These are phyloP conservation scores for Balearica regulorum DNA, from an alignment of 2,797 vertebrate genomes.

Conservation along the genomic window DNA sequence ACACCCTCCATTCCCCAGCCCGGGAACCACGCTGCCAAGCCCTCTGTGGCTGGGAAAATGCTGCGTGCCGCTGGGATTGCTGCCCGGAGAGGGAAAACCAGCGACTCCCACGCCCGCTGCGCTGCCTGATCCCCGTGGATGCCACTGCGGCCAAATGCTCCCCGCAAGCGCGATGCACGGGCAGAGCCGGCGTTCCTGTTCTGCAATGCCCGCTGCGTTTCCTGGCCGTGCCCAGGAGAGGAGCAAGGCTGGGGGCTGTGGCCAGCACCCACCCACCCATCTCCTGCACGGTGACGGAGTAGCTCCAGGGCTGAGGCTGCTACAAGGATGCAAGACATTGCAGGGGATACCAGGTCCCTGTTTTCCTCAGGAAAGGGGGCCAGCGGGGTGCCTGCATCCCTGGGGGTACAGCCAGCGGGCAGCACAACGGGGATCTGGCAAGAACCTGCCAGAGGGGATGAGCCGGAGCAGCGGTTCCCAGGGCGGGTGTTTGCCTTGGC, in stretches of 20 bases:
- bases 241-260: not conserved
- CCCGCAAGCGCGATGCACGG: rapidly evolving
- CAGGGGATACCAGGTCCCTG: not conserved
- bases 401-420: not conserved
- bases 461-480: not conserved
- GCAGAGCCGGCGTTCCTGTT: not conserved
- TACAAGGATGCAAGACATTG: not conserved
- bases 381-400: rapidly evolving
- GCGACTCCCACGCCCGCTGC: rapidly evolving
- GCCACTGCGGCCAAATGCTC: rapidly evolving
- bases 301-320: not conserved
- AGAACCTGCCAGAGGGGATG: not conserved
- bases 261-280: not conserved
- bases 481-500: conserved; percentile 10
- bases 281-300: not conserved
- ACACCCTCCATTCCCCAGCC: not conserved
- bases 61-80: not conserved
- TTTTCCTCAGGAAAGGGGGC: not conserved
- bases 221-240: rapidly evolving
- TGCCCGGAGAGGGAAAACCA: not conserved
- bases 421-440: rapidly evolving
- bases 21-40: rapidly evolving
- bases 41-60: not conserved
- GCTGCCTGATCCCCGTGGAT: not conserved
- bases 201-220: rapidly evolving